phyloP scores from a whole-genome alignment of 1,140 invertebrate genomes.

The Drosophila sturtevanti region DNA sequence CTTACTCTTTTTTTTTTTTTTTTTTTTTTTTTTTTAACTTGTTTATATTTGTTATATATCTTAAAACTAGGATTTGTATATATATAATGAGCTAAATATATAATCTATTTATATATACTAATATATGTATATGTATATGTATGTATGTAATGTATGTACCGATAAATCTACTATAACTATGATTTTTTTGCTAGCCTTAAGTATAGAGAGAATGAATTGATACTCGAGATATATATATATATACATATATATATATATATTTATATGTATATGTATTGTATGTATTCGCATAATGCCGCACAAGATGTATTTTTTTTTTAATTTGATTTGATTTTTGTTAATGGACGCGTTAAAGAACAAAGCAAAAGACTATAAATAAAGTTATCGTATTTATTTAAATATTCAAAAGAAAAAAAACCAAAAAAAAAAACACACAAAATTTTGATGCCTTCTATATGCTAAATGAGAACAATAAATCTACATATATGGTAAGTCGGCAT shows the following conservation, averaged over 20 bases:
- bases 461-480: too few relatives aligned
- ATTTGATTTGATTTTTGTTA: slow-evolving; percentile 57
- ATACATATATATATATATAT: slow-evolving; percentile 13
- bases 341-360: slow-evolving; percentile 27
- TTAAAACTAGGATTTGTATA: slow-evolving; percentile 4
- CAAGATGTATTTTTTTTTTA: slow-evolving; percentile 51
- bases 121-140: slow-evolving; percentile 7
- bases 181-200: slow-evolving; percentile 51
- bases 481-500: too few relatives aligned
- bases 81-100: slow-evolving; percentile 12
- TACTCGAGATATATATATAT: slow-evolving; percentile 11
- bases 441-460: too few relatives aligned
- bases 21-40: background rate
- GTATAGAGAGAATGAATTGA: slow-evolving; percentile 9
- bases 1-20: background rate
- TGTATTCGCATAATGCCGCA: slow-evolving; percentile 34
- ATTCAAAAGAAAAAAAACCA: too few relatives aligned
- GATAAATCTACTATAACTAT: slow-evolving; percentile 16
- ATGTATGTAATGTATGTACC: slow-evolving; percentile 21
- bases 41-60: slow-evolving; percentile 5
- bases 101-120: slow-evolving; percentile 28
- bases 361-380: slow-evolving; percentile 72
- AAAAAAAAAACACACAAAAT: too few relatives aligned
- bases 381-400: slow-evolving; percentile 73
- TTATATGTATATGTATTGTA: slow-evolving; percentile 5